A percentile compares a stretch with the other conserved stretches of the same genome.
phyloP scores from a whole-genome alignment of 2,113 vertebrate species.

The Eira barbara region DNA sequence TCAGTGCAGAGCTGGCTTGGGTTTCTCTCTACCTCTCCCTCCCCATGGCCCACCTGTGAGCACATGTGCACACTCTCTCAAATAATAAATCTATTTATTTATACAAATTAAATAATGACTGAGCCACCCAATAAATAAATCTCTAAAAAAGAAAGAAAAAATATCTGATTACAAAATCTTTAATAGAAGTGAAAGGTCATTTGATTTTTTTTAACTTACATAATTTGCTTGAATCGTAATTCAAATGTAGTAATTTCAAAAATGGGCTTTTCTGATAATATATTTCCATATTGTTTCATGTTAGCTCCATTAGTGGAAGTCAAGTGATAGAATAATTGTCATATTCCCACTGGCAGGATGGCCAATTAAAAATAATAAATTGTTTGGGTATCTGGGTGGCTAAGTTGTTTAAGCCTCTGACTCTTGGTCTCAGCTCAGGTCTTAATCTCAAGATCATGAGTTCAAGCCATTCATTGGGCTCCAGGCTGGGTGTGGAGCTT shows the following conservation, averaged over 20 bases:
- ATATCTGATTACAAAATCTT: background rate
- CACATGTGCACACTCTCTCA: background rate
- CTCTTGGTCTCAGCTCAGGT: background rate
- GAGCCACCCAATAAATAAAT: background rate
- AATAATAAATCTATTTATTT: background rate
- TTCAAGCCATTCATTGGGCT: background rate
- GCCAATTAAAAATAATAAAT: background rate
- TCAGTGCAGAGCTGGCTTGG: background rate
- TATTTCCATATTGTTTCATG: background rate
- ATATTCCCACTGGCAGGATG: background rate
- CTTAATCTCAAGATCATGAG: background rate
- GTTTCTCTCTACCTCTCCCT: background rate
- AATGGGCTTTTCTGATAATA: background rate
- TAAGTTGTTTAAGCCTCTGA: background rate
- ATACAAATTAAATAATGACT: background rate
- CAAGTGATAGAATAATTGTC: background rate
- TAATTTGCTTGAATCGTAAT: background rate
- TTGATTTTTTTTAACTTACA: background rate
- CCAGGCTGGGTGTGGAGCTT: background rate
- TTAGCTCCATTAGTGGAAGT: background rate
- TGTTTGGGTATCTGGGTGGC: background rate
- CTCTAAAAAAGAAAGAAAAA: background rate
- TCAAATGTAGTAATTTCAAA: background rate
- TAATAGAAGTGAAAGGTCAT: background rate
- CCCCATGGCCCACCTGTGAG: fast-evolving